phyloP scores from a whole-genome alignment of 1,140 invertebrate genomes.

The Trichonephila inaurata region DNA sequence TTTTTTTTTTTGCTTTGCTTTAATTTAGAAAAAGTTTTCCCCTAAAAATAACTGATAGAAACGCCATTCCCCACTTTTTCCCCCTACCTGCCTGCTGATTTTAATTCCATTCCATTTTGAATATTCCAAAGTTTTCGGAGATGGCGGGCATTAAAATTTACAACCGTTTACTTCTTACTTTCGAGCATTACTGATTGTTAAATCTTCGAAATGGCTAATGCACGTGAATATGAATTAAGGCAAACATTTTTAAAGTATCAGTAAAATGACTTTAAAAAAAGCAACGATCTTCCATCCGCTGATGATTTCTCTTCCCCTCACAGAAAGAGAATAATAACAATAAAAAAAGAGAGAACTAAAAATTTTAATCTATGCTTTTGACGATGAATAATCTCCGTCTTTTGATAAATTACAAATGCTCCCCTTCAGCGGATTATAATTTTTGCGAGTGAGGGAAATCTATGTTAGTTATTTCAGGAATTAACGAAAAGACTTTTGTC shows the following conservation, averaged over 20 bases:
- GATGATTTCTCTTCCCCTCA: conserved; percentile 54
- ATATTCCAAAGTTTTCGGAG: conserved; percentile 57
- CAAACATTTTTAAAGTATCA: conserved; percentile 75
- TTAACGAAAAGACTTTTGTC: conserved; percentile 65
- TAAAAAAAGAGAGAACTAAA: conserved; percentile 32
- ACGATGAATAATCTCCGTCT: conserved; percentile 72
- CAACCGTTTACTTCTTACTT: conserved; percentile 36
- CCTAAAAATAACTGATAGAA: neutral
- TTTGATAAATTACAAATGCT: conserved; percentile 76
- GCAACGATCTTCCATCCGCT: conserved; percentile 29
- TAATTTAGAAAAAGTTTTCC: too few species aligned
- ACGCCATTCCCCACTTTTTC: neutral
- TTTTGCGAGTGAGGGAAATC: conserved; percentile 70
- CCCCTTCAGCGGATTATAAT: conserved; percentile 63
- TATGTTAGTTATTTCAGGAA: conserved; percentile 76
- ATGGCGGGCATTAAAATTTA: conserved; percentile 59
- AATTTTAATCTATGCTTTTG: conserved; percentile 76
- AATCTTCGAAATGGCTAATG: conserved; percentile 75
- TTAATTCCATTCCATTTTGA: conserved; percentile 68
- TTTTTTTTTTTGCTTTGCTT: neutral
- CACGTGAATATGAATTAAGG: conserved; percentile 44
- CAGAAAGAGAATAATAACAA: conserved; percentile 53
- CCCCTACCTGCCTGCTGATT: neutral
- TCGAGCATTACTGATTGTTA: conserved; percentile 64
- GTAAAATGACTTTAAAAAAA: conserved; percentile 67